A percentile compares a stretch with the other conserved stretches of the same genome.
Conservation (phyloP, 2,797 vertebrate species). For the Sebastes diaconus region DNA sequence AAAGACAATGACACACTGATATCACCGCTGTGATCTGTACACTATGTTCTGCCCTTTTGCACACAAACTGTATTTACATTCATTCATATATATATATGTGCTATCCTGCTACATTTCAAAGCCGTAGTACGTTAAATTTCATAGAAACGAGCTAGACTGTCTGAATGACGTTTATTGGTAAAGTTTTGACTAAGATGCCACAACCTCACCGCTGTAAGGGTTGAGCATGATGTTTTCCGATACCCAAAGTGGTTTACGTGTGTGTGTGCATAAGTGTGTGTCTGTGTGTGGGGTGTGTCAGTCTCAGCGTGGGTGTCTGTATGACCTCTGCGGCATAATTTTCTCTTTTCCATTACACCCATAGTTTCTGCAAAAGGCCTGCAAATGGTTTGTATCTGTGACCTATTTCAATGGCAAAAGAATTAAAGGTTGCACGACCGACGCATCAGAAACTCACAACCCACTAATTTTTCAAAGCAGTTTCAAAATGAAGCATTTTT, state of each 20-base stretch:
- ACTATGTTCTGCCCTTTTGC: background rate
- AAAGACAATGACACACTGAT: constrained; percentile 2
- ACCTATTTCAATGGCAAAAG: constrained; percentile 27
- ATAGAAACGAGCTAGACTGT: background rate
- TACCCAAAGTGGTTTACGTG: constrained; percentile 13
- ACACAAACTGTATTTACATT: background rate
- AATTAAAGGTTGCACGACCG: background rate
- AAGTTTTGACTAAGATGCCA: constrained; percentile 26
- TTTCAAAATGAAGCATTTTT: constrained; percentile 59
- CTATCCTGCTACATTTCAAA: constrained; percentile 5
- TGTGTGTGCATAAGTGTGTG: background rate
- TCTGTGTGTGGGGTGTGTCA: background rate
- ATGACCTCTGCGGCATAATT: constrained; percentile 26
- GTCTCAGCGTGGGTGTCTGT: constrained; percentile 1
- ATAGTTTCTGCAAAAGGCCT: constrained; percentile 11
- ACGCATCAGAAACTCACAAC: constrained; percentile 9
- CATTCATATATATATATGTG: background rate
- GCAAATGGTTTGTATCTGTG: constrained; percentile 11
- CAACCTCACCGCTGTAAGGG: constrained; percentile 10
- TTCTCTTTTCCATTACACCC: constrained; percentile 44
- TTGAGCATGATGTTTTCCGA: constrained; percentile 48
- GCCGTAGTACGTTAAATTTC: background rate
- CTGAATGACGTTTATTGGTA: constrained; percentile 9
- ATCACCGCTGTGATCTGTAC: constrained; percentile 13
- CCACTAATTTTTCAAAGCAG: constrained; percentile 20